Evolutionary conservation across 2,797 vertebrate species (phyloP), one percentile per base, ranked within the genome.

Genomic region (Salarias fasciatus): DNA sequence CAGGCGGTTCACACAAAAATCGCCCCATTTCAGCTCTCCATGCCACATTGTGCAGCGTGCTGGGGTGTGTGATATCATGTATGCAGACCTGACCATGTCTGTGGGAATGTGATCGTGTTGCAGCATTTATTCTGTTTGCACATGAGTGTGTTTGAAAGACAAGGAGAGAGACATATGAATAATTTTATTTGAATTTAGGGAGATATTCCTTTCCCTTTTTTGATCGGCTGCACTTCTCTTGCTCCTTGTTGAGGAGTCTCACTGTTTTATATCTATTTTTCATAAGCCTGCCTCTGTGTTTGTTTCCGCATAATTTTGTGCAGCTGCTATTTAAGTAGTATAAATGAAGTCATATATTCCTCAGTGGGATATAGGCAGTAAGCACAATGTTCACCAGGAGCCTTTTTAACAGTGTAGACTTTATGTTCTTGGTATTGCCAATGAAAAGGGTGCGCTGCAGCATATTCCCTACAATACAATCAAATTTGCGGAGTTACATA

Each of bases 1-100:
- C 77, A 75, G 75, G 73, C 69, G 44, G 60, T 50, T 75, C 66
- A 62, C 73, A 79, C 14, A 5, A 61, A 58, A 24, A 63, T 65
- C 72, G 37, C 35, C 43, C 51, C 47, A 38, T 60, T 64, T 43
- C 69, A 13, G 37, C 46, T 55, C 52, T 74, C 54, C 46, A 2
- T 52, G 37, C 24, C 45, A 53, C 54, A 53, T 69, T 36, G 28
- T 10, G 47, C 43, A 67, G 54, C 71, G 66, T 48, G 44, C 48
- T 56, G 56, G 47, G 65, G 62, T 45, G 43, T 12, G 42, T 24
- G 37, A 24, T 30, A 24, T 38, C 48, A 51, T 55, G 33, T 33
- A 35, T 33, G 54, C 36, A 0, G 24, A 43, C 66, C 40, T 54
- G 41, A 44, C 48, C 11, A 0, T 45, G 46, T 48, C 63, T 46